Evolutionary conservation across 2,113 vertebrate species (phyloP), one percentile per base, ranked within the genome.

Genomic region (Zosterops lateralis): DNA sequence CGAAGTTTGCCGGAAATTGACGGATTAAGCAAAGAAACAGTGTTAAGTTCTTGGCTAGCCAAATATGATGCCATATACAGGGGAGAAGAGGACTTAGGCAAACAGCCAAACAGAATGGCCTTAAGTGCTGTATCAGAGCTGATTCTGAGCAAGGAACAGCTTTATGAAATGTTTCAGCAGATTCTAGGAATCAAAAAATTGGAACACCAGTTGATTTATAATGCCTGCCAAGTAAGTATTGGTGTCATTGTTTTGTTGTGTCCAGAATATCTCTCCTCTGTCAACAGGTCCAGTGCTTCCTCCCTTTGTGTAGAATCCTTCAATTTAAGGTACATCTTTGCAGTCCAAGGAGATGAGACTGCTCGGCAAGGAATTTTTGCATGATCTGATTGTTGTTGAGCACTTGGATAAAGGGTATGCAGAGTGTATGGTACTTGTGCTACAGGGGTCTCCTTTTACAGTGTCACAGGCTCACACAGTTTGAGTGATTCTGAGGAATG

Each of bases 151-250:
- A 99, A 99, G 96, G 99, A 99, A 89, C 99, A 99, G 93, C 98
- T 99, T 73, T 99, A 99, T 81, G 98, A 99, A 97, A 99, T 99
- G 99, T 99, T 99, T 96, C 99, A 99, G 92, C 99, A 99, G 97
- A 99, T 99, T 91, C 98, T 99, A 53, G 98, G 99, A 28, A 97
- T 99, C 94, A 98, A 98, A 91, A 99, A 99, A 93, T 97, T 99
- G 87, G 99, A 99, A 73, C 99, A 99, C 85, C 99, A 99, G 93
- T 98, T 99, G 86, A 98, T 99, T 76, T 99, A 99, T 97, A 99
- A 99, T 91, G 99, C 99, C 70, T 99, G 99, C 85, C 99, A 99
- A 98, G 99, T 99, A 96, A 98, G 98, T 96, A 96, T 92, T 92
- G 65, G 7, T 87, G 47, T 84, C 32, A 64, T 40, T 94, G 5